These are phyloP conservation scores for Pteropus alecto DNA, from an alignment of 2,113 vertebrate species.

Conservation along the genomic window DNA sequence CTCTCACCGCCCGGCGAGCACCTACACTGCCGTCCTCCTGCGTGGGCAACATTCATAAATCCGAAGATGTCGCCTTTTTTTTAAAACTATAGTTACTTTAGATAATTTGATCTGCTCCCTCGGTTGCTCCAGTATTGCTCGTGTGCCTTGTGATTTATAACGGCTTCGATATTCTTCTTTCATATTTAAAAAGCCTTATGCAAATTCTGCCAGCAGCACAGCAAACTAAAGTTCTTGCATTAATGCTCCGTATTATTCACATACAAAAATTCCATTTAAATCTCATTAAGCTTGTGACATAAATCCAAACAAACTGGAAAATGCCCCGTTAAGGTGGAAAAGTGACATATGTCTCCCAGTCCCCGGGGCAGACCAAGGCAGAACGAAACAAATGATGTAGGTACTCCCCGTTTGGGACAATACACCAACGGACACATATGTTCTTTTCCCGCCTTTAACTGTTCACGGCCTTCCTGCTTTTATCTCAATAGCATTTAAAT, in stretches of 20 bases:
- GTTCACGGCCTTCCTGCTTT: slow-evolving; percentile 50
- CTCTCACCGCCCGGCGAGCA: accelerated
- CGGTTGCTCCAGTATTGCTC: slow-evolving; percentile 19
- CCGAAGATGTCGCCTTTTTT: background rate
- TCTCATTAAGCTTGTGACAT: slow-evolving; percentile 88
- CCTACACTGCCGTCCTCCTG: background rate
- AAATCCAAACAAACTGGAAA: slow-evolving; percentile 89
- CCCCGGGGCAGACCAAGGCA: slow-evolving; percentile 69
- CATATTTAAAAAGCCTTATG: slow-evolving; percentile 87
- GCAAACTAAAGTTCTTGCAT: slow-evolving; percentile 81
- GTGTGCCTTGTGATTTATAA: slow-evolving; percentile 73
- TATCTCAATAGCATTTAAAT: slow-evolving; percentile 70
- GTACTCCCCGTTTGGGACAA: slow-evolving; percentile 65
- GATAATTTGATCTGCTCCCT: background rate
- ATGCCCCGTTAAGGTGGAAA: slow-evolving; percentile 84
- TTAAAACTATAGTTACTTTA: background rate
- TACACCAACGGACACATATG: slow-evolving; percentile 57
- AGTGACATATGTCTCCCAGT: slow-evolving; percentile 85
- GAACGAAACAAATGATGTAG: slow-evolving; percentile 74
- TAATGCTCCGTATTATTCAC: slow-evolving; percentile 86
- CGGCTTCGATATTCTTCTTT: slow-evolving; percentile 80
- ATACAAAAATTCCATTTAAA: slow-evolving; percentile 88
- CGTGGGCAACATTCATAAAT: background rate
- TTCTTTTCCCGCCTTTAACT: slow-evolving; percentile 67
- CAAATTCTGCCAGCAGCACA: slow-evolving; percentile 80